A percentile compares a stretch with the other conserved stretches of the same genome.
These are phyloP conservation scores for Ophioninae sp. DNA, from an alignment of 2,888 invertebrate species.

Conservation along the genomic window DNA sequence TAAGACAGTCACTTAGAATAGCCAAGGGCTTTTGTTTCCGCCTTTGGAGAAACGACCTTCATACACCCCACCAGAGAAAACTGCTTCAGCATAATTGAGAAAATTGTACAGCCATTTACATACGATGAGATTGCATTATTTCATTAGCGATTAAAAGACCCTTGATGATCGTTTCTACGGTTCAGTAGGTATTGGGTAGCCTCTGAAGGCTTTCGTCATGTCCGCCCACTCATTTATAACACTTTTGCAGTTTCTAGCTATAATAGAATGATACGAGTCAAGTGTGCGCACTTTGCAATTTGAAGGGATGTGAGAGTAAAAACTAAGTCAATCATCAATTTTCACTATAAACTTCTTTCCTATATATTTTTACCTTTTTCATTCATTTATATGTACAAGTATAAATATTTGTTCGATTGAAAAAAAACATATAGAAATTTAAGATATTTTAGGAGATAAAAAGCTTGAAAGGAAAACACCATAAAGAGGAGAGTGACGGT, in stretches of 20 bases:
- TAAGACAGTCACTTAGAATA: slow-evolving; percentile 63
- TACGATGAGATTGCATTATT: background rate
- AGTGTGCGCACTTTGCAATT: no score
- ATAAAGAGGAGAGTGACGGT: slow-evolving; percentile 27
- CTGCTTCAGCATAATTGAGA: slow-evolving; percentile 5
- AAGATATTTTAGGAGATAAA: slow-evolving; percentile 1
- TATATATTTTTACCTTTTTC: background rate
- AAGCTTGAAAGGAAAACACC: slow-evolving; percentile 7
- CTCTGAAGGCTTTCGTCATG: background rate
- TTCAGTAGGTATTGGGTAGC: background rate
- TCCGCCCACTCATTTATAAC: background rate
- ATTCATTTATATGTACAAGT: background rate
- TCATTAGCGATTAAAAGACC: background rate
- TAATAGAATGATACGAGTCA: background rate
- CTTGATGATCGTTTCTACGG: background rate
- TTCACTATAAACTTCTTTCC: no score
- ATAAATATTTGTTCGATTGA: no score
- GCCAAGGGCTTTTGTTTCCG: slow-evolving; percentile 61
- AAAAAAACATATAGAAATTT: background rate
- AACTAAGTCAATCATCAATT: no score
- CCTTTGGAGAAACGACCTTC: slow-evolving; percentile 3
- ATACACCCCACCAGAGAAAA: background rate
- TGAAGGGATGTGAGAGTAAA: no score
- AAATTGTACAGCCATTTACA: slow-evolving; percentile 26
- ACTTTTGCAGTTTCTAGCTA: background rate